Base-by-base conservation (phyloP, 2,797 vertebrate genomes). In the Urocyon cinereoargenteus region DNA sequence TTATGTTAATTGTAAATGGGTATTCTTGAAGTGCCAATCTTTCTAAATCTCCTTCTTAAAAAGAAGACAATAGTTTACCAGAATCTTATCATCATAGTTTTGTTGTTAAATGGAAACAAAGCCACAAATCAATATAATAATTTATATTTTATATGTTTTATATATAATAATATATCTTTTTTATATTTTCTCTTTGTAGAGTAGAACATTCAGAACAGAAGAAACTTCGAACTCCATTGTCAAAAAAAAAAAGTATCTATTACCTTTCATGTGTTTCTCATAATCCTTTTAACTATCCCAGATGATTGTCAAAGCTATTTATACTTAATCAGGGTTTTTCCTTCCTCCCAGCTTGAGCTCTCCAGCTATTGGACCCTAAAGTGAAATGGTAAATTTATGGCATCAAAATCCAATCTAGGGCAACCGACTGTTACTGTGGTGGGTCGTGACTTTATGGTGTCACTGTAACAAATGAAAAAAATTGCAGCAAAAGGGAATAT, bases 351-450 rank as follows among this genome's bases (percentile, higher is more conserved):
- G 61, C 22, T 95, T 87, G 79, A 95, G 85, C 94, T 97, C 77
- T 72, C 14, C 26, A 93, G 92, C n/a, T 89, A 86, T 92, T 89
- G 95, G 59, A 93, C 84, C 53, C 70, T 86, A 89, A 7, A 81
- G 16, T 88, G 49, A 97, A 95, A 91, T 93, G 84, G 59, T 98
- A 66, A 82, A 97, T 97, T 98, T 96, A 86, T 91, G 88, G 94
- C 84, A 87, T 96, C 81, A 86, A 93, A 89, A 73, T 93, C 15
- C 6, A 8, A 75, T 88, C 40, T 57, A 86, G 28, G 59, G 4
- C 10, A 95, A 97, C 21, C 21, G 36, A 24, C 85, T 64, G 28
- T 83, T 88, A 59, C 45, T 88, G 24, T 34, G 22, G 16, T 94
- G 68, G 89, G 16, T 45, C 61, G 59, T 36, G 26, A 28, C 31